A percentile compares a stretch with the other conserved stretches of the same genome.
Evolutionary conservation across 2,113 vertebrate species (phyloP).

Genomic region (Perca flavescens): DNA sequence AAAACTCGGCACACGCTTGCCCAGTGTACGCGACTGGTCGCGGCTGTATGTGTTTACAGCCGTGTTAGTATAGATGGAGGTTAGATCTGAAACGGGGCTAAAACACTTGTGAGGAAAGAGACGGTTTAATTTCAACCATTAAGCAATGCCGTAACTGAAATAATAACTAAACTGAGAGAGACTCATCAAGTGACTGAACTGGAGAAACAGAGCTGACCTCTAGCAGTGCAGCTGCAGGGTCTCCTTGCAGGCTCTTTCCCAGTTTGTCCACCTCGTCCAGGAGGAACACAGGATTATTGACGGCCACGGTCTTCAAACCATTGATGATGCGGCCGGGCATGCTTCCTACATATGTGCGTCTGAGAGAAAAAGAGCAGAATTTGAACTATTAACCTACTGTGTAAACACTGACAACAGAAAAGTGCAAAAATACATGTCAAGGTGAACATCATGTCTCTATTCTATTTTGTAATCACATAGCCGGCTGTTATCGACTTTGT

Average conservation of each 20-base stretch:
- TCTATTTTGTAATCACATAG: not conserved
- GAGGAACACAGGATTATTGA: slow-evolving; percentile 97
- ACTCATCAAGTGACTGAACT: not conserved
- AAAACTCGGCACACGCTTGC: no score
- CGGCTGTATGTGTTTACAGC: no score
- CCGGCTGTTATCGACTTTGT: not conserved
- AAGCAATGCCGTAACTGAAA: no score
- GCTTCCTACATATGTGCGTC: slow-evolving; percentile 96
- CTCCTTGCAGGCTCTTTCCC: slow-evolving; percentile 95
- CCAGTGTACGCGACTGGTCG: no score
- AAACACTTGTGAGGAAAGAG: no score
- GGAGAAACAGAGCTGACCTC: slow-evolving; percentile 86
- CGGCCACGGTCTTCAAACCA: slow-evolving; percentile 92
- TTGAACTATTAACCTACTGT: not conserved
- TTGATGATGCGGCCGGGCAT: slow-evolving; percentile 99
- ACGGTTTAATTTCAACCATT: no score
- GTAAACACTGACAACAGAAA: not conserved
- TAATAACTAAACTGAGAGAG: no score
- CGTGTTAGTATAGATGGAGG: no score
- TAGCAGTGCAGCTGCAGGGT: slow-evolving; percentile 95
- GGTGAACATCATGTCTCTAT: not conserved
- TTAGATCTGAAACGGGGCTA: no score
- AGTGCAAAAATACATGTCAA: no score
- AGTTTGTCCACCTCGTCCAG: slow-evolving; percentile 98
- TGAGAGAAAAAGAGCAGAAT: slow-evolving; percentile 53